Evolutionary conservation across 2,113 vertebrate species (phyloP).

Genomic region (Coreoperca whiteheadi): DNA sequence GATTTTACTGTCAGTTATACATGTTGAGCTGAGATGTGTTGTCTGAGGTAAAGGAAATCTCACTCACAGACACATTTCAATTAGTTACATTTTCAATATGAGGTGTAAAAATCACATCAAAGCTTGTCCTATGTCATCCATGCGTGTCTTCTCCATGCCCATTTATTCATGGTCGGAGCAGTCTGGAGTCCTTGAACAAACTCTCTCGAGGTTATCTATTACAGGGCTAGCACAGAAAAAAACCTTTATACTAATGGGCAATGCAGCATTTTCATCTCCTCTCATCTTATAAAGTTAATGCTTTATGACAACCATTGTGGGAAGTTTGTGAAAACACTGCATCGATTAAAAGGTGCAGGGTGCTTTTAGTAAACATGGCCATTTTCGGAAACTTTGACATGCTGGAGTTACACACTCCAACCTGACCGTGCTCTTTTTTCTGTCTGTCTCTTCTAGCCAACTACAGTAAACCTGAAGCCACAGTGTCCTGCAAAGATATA

Average conservation of each 20-base stretch:
- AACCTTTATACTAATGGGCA: background rate
- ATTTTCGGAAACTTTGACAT: background rate
- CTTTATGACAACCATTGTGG: background rate
- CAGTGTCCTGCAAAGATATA: rapidly evolving
- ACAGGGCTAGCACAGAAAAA: background rate
- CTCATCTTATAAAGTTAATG: background rate
- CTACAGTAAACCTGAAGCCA: constrained; percentile 56
- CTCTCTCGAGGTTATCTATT: background rate
- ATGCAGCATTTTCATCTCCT: background rate
- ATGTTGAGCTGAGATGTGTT: background rate
- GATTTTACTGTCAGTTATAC: background rate
- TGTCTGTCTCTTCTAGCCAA: constrained; percentile 40
- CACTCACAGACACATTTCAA: background rate
- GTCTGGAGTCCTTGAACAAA: too few relatives aligned
- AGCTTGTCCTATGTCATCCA: background rate
- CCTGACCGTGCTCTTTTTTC: background rate
- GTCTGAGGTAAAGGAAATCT: background rate
- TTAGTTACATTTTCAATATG: too few relatives aligned
- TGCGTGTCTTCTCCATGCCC: background rate
- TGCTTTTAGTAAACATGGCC: background rate
- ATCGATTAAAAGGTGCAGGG: background rate
- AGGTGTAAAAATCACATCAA: too few relatives aligned
- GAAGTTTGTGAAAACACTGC: background rate
- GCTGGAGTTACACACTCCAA: background rate
- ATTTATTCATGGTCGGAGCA: background rate